phyloP scores from a whole-genome alignment of 2,113 vertebrate species.

The Gambusia affinis region DNA sequence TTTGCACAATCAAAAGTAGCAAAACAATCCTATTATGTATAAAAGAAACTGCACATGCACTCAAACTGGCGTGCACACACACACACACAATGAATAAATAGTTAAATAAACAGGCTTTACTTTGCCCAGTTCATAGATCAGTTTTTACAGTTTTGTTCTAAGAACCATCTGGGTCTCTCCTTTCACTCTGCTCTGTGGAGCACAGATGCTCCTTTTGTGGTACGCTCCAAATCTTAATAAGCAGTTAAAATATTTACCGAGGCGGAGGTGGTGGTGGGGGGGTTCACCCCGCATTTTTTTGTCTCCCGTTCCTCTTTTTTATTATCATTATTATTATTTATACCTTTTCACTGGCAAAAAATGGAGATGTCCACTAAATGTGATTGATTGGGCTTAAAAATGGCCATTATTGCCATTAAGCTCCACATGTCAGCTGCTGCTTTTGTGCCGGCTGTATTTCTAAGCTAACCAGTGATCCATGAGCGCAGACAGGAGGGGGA shows the following conservation, averaged over 20 bases:
- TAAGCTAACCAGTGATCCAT: conserved; percentile 99
- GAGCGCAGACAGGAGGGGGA: conserved; percentile 92
- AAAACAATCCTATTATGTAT: conserved; percentile 40
- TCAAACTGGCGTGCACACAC: conserved; percentile 18
- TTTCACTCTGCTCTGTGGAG: conserved; percentile 83
- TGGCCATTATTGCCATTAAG: conserved; percentile 98
- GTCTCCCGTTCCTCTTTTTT: conserved; percentile 84
- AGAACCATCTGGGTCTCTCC: conserved; percentile 91
- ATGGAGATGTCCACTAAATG: conserved; percentile 99
- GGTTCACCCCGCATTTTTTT: conserved; percentile 72
- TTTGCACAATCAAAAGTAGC: conserved; percentile 68
- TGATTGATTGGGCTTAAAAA: conserved; percentile 99
- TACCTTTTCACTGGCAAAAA: conserved; percentile 98
- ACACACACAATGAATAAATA: conserved; percentile 67
- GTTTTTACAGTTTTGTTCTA: conserved; percentile 83
- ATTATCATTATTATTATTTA: conserved; percentile 94
- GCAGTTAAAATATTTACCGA: conserved; percentile 99
- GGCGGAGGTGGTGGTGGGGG: conserved; percentile 63
- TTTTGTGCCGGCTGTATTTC: conserved; percentile 96
- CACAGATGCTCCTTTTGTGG: conserved; percentile 98
- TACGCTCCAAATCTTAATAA: conserved; percentile 93
- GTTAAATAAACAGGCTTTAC: conserved; percentile 76
- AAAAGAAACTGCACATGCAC: conserved; percentile 39
- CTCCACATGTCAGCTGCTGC: conserved; percentile 94
- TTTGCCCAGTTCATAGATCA: conserved; percentile 74